A percentile compares a stretch with the other conserved stretches of the same genome.
These are phyloP conservation scores for Eurosta solidaginis DNA, from an alignment of 1,140 invertebrate genomes.

Conservation along the genomic window DNA sequence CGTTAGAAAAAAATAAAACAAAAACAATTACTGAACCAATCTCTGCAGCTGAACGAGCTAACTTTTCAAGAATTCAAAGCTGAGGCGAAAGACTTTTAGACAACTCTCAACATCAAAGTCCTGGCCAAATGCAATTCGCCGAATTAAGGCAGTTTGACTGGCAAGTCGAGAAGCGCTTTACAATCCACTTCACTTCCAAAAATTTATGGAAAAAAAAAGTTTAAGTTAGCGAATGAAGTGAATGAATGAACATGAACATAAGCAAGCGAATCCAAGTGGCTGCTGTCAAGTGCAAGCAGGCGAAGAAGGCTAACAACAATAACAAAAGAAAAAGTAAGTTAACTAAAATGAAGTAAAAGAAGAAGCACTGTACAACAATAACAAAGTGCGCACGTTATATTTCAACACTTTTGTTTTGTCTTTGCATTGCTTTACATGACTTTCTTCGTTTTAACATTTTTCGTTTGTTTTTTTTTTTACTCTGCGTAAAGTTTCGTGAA, in stretches of 20 bases:
- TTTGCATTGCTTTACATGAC: background rate
- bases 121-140: slow-evolving; percentile 8
- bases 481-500: slow-evolving; percentile 10
- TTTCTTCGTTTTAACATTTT: background rate
- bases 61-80: background rate
- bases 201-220: no score
- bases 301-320: no score
- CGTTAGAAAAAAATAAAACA: background rate
- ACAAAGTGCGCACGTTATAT: background rate
- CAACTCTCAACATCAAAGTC: slow-evolving; percentile 15
- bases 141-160: background rate
- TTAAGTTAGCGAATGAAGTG: background rate
- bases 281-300: background rate
- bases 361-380: no score
- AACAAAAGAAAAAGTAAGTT: no score
- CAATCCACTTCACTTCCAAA: background rate
- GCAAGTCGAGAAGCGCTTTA: background rate
- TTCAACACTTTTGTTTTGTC: background rate
- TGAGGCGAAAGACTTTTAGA: slow-evolving; percentile 7
- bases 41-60: background rate
- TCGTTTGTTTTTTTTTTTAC: background rate
- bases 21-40: background rate
- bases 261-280: background rate
- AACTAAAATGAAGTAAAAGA: no score
- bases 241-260: background rate